Evolutionary conservation across 1,140 invertebrate species (phyloP).

Genomic region (Anthonomus grandis): DNA sequence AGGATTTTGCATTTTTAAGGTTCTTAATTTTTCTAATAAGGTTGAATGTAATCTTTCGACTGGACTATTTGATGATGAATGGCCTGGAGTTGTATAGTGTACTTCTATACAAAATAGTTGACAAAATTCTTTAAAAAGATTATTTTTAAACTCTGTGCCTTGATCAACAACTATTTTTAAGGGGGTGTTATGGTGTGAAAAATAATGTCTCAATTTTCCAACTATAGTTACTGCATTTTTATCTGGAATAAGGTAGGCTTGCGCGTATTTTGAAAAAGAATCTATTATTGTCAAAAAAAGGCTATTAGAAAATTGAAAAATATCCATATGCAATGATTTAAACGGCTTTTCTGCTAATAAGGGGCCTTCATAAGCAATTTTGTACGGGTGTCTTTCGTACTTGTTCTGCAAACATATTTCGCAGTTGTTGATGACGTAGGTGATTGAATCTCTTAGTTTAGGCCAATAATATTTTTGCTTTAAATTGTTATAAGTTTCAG

Average conservation of each 20-base stretch:
- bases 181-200: slow-evolving; percentile 16
- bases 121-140: slow-evolving; percentile 33
- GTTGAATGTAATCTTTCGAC: slow-evolving; percentile 36
- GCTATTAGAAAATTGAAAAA: slow-evolving; percentile 27
- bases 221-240: slow-evolving; percentile 12
- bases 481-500: no score
- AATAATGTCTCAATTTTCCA: slow-evolving; percentile 7
- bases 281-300: slow-evolving; percentile 38
- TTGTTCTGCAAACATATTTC: no score
- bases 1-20: slow-evolving; percentile 18
- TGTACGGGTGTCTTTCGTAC: no score
- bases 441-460: no score
- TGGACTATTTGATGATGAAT: slow-evolving; percentile 27
- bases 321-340: slow-evolving; percentile 36
- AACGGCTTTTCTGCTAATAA: no score
- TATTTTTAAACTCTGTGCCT: slow-evolving; percentile 33
- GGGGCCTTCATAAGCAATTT: no score
- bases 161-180: slow-evolving; percentile 25
- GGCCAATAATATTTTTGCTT: no score
- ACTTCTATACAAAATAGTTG: slow-evolving; percentile 27
- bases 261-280: slow-evolving; percentile 28
- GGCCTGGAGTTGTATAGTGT: slow-evolving; percentile 24
- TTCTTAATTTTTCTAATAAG: slow-evolving; percentile 25
- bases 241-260: slow-evolving; percentile 9
- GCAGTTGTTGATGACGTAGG: no score